Base-by-base conservation (phyloP, 2,888 invertebrate genomes). In the Acrocera orbiculus region DNA sequence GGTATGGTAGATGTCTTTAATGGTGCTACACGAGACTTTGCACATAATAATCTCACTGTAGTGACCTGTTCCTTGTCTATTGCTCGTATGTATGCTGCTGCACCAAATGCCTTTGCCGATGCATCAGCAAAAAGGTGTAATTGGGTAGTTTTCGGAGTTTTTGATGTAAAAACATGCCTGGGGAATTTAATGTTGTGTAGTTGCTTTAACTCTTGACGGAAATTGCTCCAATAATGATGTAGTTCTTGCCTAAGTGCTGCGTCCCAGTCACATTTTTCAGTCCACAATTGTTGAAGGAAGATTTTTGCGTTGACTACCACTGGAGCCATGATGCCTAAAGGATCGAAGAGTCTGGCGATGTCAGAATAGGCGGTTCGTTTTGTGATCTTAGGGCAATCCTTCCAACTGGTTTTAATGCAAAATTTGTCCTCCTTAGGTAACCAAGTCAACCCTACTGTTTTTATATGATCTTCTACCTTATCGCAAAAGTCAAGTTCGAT, bases 1-100 rank as follows among this genome's bases (percentile, higher is more conserved):
- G 45, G 44, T 13, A 48, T 35, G 1, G 45, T 40, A 4, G 40
- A 33, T 10, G 32, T 27, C 23, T 46, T 48, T 2, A 25, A 10
- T n/a, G 39, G 41, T n/a, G 39, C 37, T 8, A 41, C 39, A 10
- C 23, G 31, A 4, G 39, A 37, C 30, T 41, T 41, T 4, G 37
- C 25, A 25, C 31, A 32, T 5, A 36, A 10, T 20, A 36, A n/a
- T n/a, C 32, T 31, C 3, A 31, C 27, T 7, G 44, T 36, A 3
- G 44, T 27, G 10, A 20, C 35, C 2, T 22, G 32, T 5, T 36
- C 11, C 2, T 9, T 20, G 27, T 38, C 32, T 4, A 29, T 19
- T 0, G 30, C 22, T 16, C 33, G 22, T 19, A 37, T 9, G 11
- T 37, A 29, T 3, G 7, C 16, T 5, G 27, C 34, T 4, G 30